Evolutionary conservation across 2,797 vertebrate genomes (phyloP).

Genomic region (Scolopax rusticola): DNA sequence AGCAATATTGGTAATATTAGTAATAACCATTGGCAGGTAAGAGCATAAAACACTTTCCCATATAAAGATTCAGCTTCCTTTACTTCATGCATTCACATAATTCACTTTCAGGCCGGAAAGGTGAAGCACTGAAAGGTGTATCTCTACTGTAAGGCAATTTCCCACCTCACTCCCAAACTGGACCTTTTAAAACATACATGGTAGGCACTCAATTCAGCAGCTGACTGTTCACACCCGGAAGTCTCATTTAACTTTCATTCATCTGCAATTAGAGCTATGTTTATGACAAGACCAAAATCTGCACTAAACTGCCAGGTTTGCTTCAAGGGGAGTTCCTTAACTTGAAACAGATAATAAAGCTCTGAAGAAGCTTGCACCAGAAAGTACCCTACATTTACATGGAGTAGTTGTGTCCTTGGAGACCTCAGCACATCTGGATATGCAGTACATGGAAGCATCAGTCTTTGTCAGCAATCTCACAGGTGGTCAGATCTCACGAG

Average conservation of each 20-base stretch:
- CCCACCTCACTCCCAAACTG: neutral
- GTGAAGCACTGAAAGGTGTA: neutral
- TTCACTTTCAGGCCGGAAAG: neutral
- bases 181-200: neutral
- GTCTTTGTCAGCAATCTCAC: neutral
- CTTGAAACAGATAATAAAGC: neutral
- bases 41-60: neutral
- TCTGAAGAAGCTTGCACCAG: neutral
- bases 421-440: neutral
- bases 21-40: neutral
- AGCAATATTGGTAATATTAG: neutral
- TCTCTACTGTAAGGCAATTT: neutral
- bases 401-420: neutral
- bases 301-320: neutral
- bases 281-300: neutral
- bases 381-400: neutral
- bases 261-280: neutral
- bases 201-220: neutral
- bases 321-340: neutral
- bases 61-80: neutral
- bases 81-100: neutral
- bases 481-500: neutral
- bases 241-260: neutral
- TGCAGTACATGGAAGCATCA: neutral
- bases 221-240: neutral